Evolutionary conservation across 2,888 invertebrate genomes (phyloP).

Genomic region (Halictus ligatus): DNA sequence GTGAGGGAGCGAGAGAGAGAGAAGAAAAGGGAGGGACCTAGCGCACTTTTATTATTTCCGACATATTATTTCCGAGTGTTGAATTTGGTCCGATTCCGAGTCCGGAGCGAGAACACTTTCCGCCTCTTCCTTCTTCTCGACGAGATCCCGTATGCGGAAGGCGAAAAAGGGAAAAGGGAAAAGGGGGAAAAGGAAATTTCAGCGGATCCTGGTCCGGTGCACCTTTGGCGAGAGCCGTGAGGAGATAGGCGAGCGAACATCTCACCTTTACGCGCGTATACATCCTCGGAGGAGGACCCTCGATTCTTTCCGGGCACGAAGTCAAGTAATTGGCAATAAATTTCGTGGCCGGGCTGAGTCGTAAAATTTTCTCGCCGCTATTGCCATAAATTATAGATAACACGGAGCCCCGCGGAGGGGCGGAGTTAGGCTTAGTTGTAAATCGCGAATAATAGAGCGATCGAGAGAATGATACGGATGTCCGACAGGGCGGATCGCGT

Average conservation of each 20-base stretch:
- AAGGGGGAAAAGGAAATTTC: constrained; percentile 37
- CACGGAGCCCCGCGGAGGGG: constrained; percentile 44
- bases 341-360: constrained; percentile 65
- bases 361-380: constrained; percentile 73
- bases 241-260: constrained; percentile 29
- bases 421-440: constrained; percentile 64
- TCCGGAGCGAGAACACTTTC: background rate
- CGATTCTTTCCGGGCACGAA: constrained; percentile 73
- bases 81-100: background rate
- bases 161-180: background rate
- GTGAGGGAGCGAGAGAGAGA: background rate
- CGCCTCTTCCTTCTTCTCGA: background rate
- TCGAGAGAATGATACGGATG: constrained; percentile 40
- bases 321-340: constrained; percentile 74
- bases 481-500: background rate
- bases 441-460: constrained; percentile 65
- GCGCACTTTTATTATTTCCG: background rate
- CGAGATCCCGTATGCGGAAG: constrained; percentile 14
- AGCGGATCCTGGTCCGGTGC: background rate
- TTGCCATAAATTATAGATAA: constrained; percentile 75
- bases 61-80: constrained; percentile 26
- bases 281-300: constrained; percentile 54
- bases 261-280: constrained; percentile 60
- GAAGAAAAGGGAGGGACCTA: background rate
- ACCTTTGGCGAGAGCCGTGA: background rate